Conservation (phyloP, 2,113 vertebrate species). For the Rhinopomastus cyanomelas region DNA sequence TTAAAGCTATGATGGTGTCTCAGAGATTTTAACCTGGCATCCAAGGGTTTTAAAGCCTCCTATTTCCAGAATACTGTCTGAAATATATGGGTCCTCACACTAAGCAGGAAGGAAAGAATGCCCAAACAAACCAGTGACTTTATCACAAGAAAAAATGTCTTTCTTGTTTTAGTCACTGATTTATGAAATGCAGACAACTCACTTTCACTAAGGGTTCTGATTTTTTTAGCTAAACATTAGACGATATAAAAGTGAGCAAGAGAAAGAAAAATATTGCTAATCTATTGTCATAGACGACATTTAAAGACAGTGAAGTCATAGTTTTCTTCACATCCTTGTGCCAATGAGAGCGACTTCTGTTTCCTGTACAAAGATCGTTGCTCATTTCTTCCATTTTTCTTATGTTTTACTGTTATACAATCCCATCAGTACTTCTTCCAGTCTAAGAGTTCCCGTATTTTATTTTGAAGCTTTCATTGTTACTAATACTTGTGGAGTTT, state of each 20-base stretch:
- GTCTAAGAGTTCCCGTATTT: not conserved
- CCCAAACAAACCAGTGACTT: not conserved
- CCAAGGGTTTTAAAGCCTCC: not conserved
- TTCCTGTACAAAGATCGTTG: not conserved
- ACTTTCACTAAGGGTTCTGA: not conserved
- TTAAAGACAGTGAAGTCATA: not conserved
- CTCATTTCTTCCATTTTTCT: not conserved
- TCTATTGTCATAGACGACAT: not conserved
- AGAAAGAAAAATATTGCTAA: not conserved
- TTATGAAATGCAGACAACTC: not conserved
- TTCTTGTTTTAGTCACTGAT: not conserved
- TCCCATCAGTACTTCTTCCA: not conserved
- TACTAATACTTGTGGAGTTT: not conserved
- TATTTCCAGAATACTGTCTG: constrained; percentile 48
- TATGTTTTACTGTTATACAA: not conserved
- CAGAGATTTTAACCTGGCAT: constrained; percentile 9
- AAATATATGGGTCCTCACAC: not conserved
- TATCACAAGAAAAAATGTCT: not conserved
- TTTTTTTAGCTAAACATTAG: not conserved
- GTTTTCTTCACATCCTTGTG: not conserved
- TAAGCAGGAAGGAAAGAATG: not conserved
- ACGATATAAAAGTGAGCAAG: not conserved
- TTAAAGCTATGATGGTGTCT: not conserved
- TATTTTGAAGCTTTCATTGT: not conserved
- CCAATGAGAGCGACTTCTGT: not conserved